phyloP scores from a whole-genome alignment of 2,797 vertebrate genomes.

The Neosilurus hyrtlii region DNA sequence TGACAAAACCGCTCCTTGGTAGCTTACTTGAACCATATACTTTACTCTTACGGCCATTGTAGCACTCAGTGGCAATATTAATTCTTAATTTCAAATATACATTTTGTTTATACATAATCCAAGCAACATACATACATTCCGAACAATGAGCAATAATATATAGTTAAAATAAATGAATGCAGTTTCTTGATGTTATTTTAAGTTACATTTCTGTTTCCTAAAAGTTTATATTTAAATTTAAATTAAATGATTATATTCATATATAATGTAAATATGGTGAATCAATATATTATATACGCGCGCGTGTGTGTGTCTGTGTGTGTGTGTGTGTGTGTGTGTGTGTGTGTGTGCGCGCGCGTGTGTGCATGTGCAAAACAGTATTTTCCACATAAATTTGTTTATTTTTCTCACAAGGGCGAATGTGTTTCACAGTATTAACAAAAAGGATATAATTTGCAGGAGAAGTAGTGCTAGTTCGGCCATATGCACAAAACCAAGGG shows the following conservation, averaged over 20 bases:
- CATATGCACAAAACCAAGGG: slow-evolving; percentile 86
- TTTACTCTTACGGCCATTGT: not conserved
- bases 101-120: not conserved
- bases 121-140: not conserved
- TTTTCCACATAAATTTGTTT: not conserved
- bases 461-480: slow-evolving; percentile 69
- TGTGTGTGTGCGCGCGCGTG: not conserved
- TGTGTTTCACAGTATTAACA: not conserved
- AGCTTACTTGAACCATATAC: not conserved
- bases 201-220: not conserved
- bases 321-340: slow-evolving; percentile 8
- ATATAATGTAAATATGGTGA: not conserved
- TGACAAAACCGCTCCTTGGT: not conserved
- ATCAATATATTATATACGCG: too few species aligned
- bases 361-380: not conserved
- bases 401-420: not conserved
- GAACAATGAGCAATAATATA: not conserved
- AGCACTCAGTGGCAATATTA: not conserved
- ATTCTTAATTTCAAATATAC: not conserved
- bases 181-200: not conserved
- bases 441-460: not conserved
- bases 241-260: not conserved
- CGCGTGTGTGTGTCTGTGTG: not conserved
- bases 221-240: not conserved
- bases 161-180: not conserved